phyloP scores from a whole-genome alignment of 2,888 invertebrate species.

The Junonia oenone region DNA sequence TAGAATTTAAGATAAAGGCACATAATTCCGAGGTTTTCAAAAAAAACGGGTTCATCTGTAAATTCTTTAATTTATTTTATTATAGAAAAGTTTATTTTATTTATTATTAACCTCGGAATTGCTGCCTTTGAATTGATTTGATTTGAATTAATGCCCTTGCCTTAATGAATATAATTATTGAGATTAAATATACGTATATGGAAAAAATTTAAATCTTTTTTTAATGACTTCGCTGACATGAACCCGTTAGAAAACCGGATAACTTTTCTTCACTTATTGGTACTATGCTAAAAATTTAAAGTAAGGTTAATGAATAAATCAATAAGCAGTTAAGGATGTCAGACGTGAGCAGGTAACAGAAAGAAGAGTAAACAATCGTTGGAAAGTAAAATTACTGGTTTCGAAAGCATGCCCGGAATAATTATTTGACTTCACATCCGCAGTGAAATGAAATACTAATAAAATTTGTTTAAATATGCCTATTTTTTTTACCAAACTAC shows the following conservation, averaged over 20 bases:
- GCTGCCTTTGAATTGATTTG: too few relatives aligned
- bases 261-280: not conserved
- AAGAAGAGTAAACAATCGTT: conserved; percentile 26
- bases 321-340: conserved; percentile 7
- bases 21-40: too few relatives aligned
- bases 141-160: too few relatives aligned
- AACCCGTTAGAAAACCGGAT: not conserved
- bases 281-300: not conserved
- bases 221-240: too few relatives aligned
- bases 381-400: conserved; percentile 35
- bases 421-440: conserved; percentile 11
- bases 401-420: conserved; percentile 34
- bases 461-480: not conserved
- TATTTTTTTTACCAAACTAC: not conserved
- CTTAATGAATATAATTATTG: too few relatives aligned
- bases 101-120: too few relatives aligned
- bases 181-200: too few relatives aligned
- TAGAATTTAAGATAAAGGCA: too few relatives aligned
- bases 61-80: too few relatives aligned
- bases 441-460: conserved; percentile 3
- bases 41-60: too few relatives aligned
- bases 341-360: conserved; percentile 17
- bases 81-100: too few relatives aligned
- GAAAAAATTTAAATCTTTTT: too few relatives aligned
- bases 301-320: conserved; percentile 22